phyloP scores from a whole-genome alignment of 2,888 invertebrate genomes.

The Teleiodes luculella region DNA sequence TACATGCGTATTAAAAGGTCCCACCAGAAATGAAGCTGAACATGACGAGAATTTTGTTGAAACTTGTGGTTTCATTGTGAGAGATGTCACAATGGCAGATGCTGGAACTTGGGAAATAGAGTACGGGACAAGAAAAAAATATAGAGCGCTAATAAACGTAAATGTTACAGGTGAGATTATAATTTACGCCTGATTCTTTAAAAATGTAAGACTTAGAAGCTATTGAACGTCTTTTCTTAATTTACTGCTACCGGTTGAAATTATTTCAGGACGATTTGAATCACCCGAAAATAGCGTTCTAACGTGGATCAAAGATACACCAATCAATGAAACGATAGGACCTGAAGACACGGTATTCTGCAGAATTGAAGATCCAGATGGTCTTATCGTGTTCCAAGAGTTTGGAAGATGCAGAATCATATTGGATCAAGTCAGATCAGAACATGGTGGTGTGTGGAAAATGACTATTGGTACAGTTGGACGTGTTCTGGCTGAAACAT shows the following conservation, averaged over 20 bases:
- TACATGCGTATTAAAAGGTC: constrained; percentile 47
- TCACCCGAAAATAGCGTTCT: constrained; percentile 11
- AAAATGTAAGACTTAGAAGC: no score
- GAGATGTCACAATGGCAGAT: constrained; percentile 30
- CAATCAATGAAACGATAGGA: constrained; percentile 41
- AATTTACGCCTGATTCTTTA: no score
- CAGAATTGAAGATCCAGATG: constrained; percentile 36
- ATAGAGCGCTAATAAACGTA: constrained; percentile 42
- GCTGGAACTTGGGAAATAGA: constrained; percentile 51
- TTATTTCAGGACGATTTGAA: not conserved
- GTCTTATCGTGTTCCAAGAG: constrained; percentile 39
- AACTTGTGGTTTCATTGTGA: constrained; percentile 48
- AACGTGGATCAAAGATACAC: constrained; percentile 35
- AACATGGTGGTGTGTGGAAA: constrained; percentile 52
- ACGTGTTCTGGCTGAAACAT: constrained; percentile 38
- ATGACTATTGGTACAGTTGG: constrained; percentile 42
- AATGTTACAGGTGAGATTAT: constrained; percentile 48
- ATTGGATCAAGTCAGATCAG: constrained; percentile 37
- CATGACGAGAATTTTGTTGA: constrained; percentile 33
- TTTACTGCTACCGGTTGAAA: no score
- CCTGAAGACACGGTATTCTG: constrained; percentile 56
- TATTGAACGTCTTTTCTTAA: no score
- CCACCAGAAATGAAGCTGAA: constrained; percentile 30
- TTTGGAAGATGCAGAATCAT: constrained; percentile 54
- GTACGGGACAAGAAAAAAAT: constrained; percentile 38